Evolutionary conservation across 2,888 invertebrate genomes (phyloP), one percentile per base, ranked within the genome.

Genomic region (Cylindroiulus punctatus): DNA sequence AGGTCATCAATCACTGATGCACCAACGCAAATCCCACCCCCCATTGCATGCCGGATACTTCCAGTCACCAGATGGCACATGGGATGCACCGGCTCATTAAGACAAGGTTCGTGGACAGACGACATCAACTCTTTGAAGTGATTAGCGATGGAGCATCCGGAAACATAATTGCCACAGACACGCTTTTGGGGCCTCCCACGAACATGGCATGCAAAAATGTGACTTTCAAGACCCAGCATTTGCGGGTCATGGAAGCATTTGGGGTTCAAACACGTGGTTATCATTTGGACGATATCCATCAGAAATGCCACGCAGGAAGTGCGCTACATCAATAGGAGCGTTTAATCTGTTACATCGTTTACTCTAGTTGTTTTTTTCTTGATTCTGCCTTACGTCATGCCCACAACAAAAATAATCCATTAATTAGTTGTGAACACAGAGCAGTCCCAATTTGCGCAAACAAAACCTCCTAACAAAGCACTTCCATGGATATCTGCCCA

Each of bases 371-470:
- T 76, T 30, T 76, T 76, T 30, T 76, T 76, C 76, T 76, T 76
- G 17, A 76, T 76, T 76, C 30, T 17, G 14, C 30, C 26, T 17
- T 76, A 30, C 76, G 14, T 26, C 8, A 26, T 14, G 65, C 26
- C 30, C 76, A 76, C 76, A 76, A 76, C 76, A 76, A 76, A 47
- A 76, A 76, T 76, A 32, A 76, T 76, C 76, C 76, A 76, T 76
- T 76, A 76, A 76, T 76, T 76, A 76, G 76, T 76, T 30, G 76
- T 30, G 76, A 76, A 76, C 76, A 76, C 76, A 76, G 76, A 76
- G 76, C 76, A 76, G 76, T 76, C 30, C 40, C 76, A 76, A 76
- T 76, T 26, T 76, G 76, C 14, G 76, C 76, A 76, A 76, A 76
- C 76, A 76, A 76, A 76, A 76, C 30, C n/a, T n/a, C 76, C 76